These are phyloP conservation scores for Phyto melanocephala DNA, from an alignment of 2,888 invertebrate genomes.

Conservation along the genomic window DNA sequence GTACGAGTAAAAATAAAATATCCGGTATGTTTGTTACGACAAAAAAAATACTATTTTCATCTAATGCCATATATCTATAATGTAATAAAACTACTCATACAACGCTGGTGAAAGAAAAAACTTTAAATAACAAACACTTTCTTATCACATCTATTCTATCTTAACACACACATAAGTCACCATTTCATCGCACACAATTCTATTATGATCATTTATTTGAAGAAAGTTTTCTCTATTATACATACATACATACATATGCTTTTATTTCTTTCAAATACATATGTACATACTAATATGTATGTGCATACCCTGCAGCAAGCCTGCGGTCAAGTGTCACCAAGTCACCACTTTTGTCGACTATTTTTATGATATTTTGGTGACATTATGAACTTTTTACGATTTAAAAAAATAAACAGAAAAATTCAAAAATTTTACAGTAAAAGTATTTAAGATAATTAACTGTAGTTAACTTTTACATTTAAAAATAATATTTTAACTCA, in stretches of 20 bases:
- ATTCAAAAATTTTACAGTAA: too few relatives aligned
- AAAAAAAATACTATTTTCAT: constrained; percentile 31
- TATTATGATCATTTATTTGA: constrained; percentile 50
- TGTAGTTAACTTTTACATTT: too few relatives aligned
- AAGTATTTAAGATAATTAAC: too few relatives aligned
- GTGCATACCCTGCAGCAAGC: too few relatives aligned
- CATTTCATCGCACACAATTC: constrained; percentile 27
- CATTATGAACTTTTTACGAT: too few relatives aligned
- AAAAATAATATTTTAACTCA: too few relatives aligned
- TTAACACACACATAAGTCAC: not conserved
- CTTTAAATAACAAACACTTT: constrained; percentile 7
- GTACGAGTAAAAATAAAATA: constrained; percentile 39
- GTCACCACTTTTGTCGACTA: too few relatives aligned
- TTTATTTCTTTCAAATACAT: not conserved
- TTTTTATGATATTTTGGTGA: too few relatives aligned
- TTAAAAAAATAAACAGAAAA: too few relatives aligned
- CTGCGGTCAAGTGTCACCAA: too few relatives aligned
- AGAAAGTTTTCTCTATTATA: constrained; percentile 2
- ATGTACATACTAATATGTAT: too few relatives aligned
- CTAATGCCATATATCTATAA: constrained; percentile 44
- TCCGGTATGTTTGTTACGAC: constrained; percentile 33
- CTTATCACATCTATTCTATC: not conserved
- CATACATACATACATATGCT: too few relatives aligned
- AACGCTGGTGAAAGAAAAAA: not conserved
- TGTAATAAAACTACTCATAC: constrained; percentile 1